These are phyloP conservation scores for Spisula solida DNA, from an alignment of 2,888 invertebrate genomes.

Conservation along the genomic window DNA sequence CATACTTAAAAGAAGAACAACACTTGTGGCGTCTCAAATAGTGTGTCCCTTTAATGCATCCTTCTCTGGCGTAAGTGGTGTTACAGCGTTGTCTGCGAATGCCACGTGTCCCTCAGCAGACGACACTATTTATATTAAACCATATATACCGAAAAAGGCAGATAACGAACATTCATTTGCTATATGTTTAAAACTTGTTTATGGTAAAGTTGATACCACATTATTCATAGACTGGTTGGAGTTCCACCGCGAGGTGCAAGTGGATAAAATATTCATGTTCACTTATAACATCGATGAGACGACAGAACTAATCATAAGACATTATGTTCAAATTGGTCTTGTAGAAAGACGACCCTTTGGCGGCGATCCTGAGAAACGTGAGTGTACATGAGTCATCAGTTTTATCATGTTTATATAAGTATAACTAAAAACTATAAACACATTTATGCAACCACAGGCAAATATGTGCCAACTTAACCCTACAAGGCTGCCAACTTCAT, in stretches of 20 bases:
- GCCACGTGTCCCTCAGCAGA: neutral
- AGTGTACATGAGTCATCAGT: neutral
- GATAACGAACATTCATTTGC: constrained; percentile 20
- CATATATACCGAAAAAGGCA: constrained; percentile 2
- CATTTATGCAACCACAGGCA: no score
- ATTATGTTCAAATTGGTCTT: constrained; percentile 31
- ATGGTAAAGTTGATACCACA: constrained; percentile 25
- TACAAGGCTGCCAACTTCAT: no score
- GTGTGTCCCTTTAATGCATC: constrained; percentile 8
- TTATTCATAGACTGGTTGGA: constrained; percentile 36
- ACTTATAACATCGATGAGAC: constrained; percentile 7
- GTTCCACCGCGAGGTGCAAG: constrained; percentile 34
- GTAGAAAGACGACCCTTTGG: constrained; percentile 21
- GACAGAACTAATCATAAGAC: neutral
- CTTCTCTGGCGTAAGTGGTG: neutral
- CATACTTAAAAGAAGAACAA: neutral
- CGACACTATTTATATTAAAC: neutral
- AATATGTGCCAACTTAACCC: no score
- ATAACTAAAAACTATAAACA: no score
- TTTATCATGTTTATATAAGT: no score
- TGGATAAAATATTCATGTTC: constrained; percentile 39
- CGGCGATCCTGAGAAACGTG: constrained; percentile 18
- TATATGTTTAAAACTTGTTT: constrained; percentile 38
- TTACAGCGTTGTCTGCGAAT: neutral
- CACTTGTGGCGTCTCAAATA: neutral